Evolutionary conservation across 2,113 vertebrate species (phyloP), one percentile per base, ranked within the genome.

Genomic region (Carassius auratus): DNA sequence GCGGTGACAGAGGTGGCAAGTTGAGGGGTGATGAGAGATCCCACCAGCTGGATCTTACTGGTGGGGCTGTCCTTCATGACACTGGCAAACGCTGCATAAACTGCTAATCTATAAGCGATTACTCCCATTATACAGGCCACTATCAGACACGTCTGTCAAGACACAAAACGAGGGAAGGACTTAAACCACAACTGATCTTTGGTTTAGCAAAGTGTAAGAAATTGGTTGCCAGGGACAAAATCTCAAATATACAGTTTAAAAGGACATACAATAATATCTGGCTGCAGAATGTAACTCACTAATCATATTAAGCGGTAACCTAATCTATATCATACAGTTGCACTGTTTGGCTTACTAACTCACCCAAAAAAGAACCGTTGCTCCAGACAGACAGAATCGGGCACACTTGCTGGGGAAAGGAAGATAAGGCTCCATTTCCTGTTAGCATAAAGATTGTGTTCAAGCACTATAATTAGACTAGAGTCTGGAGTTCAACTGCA

Each of bases 301-400:
- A 8, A 59, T 59, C 57, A 26, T 64, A 13, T 14, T 13, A 13
- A 26, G n/a, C 7, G n/a, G 13, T 5, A 30, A 26, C 10, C 23
- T 59, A 21, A 21, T 59, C 57, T 59, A 8, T 59, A 59, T 21
- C 2, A 21, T 59, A 21, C 19, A 9, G 57, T 3, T 59, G 21
- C 57, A 66, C 23, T 66, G 62, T 59, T 42, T 64, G 48, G 19
- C 42, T 50, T 55, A 71, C 64, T 52, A 45, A 94, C 97, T 99
- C 92, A 99, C 98, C 97, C 97, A 98, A 87, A 99, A 97, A n/a
- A 96, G 86, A 91, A 99, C 98, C 0, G 97, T 99, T 88, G 96
- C 94, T 95, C 96, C 97, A 4, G 98, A 99, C 89, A 99, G 83
- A 91, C 95, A 96, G 91, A 96, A 94, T 90, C 97, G 95, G 88